Percentiles rank a stretch among this genome's conserved stretches.
phyloP scores from a whole-genome alignment of 2,888 invertebrate species.

The Operophtera brumata region DNA sequence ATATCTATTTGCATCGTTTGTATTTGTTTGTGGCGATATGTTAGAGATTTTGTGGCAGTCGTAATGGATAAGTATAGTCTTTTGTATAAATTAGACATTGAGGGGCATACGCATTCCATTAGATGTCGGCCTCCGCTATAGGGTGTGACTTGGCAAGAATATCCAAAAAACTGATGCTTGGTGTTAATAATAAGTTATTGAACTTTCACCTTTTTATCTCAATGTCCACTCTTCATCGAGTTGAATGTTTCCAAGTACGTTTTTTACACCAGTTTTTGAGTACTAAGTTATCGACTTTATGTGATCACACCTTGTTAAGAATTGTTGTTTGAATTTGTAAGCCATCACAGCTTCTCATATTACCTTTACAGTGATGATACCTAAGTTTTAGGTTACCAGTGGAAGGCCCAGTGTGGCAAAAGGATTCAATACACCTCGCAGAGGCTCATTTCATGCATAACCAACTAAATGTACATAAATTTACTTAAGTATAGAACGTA shows the following conservation, averaged over 20 bases:
- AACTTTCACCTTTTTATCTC: slow-evolving; percentile 10
- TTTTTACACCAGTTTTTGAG: slow-evolving; percentile 4
- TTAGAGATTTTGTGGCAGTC: slow-evolving; percentile 32
- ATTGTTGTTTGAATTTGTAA: background rate
- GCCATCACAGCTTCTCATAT: background rate
- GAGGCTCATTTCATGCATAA: no score
- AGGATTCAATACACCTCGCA: no score
- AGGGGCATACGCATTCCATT: slow-evolving; percentile 35
- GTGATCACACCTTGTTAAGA: slow-evolving; percentile 2
- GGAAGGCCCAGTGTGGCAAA: no score
- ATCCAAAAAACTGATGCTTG: background rate
- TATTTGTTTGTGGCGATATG: slow-evolving; percentile 33
- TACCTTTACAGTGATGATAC: no score
- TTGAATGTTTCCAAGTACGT: slow-evolving; percentile 1
- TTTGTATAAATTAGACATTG: slow-evolving; percentile 42
- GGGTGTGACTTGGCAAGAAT: slow-evolving; percentile 31
- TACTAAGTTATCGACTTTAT: slow-evolving; percentile 3
- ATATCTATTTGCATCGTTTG: slow-evolving; percentile 31
- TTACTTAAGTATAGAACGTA: no score
- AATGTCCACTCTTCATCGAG: slow-evolving; percentile 3
- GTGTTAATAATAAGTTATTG: slow-evolving; percentile 15
- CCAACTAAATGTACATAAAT: no score
- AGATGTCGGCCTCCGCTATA: slow-evolving; percentile 19
- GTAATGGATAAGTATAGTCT: slow-evolving; percentile 30
- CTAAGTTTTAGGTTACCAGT: no score